Base-by-base conservation (phyloP, 2,888 invertebrate species). In the Podabrus alpinus region DNA sequence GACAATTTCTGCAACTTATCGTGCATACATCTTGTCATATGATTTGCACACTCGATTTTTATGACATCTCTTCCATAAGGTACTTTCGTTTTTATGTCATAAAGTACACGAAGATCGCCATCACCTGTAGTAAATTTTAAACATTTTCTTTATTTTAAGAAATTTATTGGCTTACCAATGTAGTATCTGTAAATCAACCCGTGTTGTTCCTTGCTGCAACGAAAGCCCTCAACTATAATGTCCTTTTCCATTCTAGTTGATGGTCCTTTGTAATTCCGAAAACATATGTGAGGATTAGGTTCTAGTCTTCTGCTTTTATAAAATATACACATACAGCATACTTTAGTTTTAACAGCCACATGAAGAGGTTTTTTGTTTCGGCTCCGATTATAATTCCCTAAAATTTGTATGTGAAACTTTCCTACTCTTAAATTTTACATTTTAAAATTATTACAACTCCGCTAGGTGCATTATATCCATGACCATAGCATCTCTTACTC, bases 21-120 rank as follows among this genome's bases (percentile, higher is more conserved):
- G 17, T 17, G 24, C 1, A 68, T 9, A 11, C 25, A n/a, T 68
- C 68, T 60, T 60, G 25, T 61, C 67, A 62, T 68, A 67, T 72
- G 72, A 15, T 72, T 72, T 10, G 68, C 67, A 60, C 72, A 24
- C 60, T 72, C 72, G 60, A 72, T 72, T 72, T 72, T 72, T n/a
- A 21, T 59, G 10, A 68, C 72, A 10, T 21, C 3, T 10, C 68
- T 15, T n/a, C 72, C 72, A 72, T 72, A 68, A 5, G 72, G n/a
- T 15, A 72, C 72, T 24, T 15, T 72, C 15, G 29, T 15, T 13
- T 67, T 25, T 60, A 67, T 72, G 15, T 24, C 10, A 3, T 61
- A 13, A 19, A 67, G 60, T 9, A 72, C 67, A 15, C 67, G 67
- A 10, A 60, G 67, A 59, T 68, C 68, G 11, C 60, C 68, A 60